A percentile compares a stretch with the other conserved stretches of the same genome.
Conservation (phyloP, 2,113 vertebrate species). For the Solea solea region DNA sequence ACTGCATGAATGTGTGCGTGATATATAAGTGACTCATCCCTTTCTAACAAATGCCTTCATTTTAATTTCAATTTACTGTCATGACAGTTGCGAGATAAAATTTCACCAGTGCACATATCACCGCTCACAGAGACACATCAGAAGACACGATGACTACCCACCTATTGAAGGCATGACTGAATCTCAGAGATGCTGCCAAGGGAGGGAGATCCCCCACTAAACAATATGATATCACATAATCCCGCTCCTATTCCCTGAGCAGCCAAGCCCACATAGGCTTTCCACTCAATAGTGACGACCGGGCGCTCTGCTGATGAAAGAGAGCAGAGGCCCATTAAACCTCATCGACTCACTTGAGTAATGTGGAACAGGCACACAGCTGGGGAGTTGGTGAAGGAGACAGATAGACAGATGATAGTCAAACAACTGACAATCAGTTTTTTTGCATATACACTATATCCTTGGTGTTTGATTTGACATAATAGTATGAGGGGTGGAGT, state of each 20-base stretch:
- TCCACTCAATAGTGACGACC: conserved; percentile 72
- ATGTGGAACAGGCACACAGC: conserved; percentile 69
- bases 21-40: conserved; percentile 61
- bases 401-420: conserved; percentile 5
- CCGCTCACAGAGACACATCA: conserved; percentile 23
- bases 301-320: conserved; percentile 76
- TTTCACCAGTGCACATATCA: conserved; percentile 46
- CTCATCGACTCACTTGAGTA: conserved; percentile 80
- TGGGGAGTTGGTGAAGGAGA: conserved; percentile 16
- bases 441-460: not conserved
- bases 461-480: not conserved
- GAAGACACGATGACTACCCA: conserved; percentile 50
- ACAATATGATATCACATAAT: conserved; percentile 76
- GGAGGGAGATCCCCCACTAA: conserved; percentile 65
- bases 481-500: too few relatives aligned
- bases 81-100: conserved; percentile 65
- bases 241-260: conserved; percentile 52
- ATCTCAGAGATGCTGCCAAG: conserved; percentile 57
- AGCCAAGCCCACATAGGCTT: conserved; percentile 65
- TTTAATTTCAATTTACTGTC: conserved; percentile 57
- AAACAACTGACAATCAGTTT: conserved; percentile 39
- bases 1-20: conserved; percentile 44
- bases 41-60: conserved; percentile 58
- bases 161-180: conserved; percentile 63
- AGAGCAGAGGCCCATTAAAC: conserved; percentile 69